These are phyloP conservation scores for Tetraodon nigroviridis DNA, from an alignment of 2,113 vertebrate species.

Conservation along the genomic window DNA sequence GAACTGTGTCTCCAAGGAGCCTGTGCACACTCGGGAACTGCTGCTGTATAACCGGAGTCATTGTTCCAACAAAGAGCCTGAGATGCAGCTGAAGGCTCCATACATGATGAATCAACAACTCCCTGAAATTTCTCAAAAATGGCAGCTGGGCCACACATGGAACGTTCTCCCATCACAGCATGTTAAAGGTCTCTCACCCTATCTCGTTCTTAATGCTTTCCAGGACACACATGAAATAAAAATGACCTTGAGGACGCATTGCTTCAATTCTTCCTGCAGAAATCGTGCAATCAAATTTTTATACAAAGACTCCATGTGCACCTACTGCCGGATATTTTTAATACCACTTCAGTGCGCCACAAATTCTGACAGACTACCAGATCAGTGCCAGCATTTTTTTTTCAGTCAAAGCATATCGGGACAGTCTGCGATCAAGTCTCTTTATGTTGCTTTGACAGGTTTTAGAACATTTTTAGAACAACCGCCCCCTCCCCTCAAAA, in stretches of 20 bases:
- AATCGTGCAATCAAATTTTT: slow-evolving; percentile 59
- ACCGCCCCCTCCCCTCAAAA: no score
- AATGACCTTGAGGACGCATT: slow-evolving; percentile 54
- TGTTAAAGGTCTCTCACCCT: not conserved
- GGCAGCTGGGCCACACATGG: not conserved
- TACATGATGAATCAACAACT: no score
- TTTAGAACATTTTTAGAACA: no score
- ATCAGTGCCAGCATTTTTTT: slow-evolving; percentile 9
- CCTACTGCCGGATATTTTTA: slow-evolving; percentile 60
- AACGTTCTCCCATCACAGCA: not conserved
- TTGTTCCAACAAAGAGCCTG: not conserved
- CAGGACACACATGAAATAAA: slow-evolving; percentile 62
- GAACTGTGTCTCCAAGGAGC: no score
- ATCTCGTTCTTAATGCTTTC: slow-evolving; percentile 30
- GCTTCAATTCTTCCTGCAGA: slow-evolving; percentile 47
- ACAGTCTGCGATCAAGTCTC: not conserved
- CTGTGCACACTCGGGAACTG: not conserved
- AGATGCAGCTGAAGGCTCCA: not conserved
- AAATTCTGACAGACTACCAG: slow-evolving; percentile 61
- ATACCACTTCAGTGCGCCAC: slow-evolving; percentile 61
- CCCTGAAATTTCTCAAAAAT: not conserved
- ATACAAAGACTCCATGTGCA: slow-evolving; percentile 63
- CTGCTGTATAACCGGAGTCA: not conserved
- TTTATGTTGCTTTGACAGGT: not conserved
- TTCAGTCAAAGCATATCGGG: slow-evolving; percentile 8